Evolutionary conservation across 1,140 invertebrate species (phyloP).

Genomic region (Batillaria attramentaria): DNA sequence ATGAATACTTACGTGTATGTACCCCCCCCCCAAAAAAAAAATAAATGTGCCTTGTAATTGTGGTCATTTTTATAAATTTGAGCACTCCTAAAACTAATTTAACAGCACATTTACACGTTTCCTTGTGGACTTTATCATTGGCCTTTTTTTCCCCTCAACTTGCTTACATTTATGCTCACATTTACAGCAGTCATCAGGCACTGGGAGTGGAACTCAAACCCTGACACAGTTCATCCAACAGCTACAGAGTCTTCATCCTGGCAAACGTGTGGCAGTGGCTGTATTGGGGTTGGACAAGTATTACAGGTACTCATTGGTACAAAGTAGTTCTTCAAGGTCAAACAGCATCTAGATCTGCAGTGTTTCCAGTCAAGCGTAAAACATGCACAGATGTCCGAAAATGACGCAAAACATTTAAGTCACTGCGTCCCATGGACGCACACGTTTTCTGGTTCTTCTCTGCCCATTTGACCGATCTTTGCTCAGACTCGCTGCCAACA

Average conservation of each 20-base stretch:
- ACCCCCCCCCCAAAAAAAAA: no score
- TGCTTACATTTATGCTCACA: not conserved
- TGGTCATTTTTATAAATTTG: no score
- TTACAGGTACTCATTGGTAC: not conserved
- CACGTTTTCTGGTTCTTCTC: not conserved
- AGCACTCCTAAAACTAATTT: no score
- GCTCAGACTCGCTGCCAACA: no score
- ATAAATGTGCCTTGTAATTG: no score
- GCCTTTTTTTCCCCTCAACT: no score
- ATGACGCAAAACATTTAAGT: not conserved
- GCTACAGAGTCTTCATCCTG: conserved; percentile 1
- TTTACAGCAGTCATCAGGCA: not conserved
- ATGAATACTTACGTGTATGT: no score
- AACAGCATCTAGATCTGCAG: not conserved
- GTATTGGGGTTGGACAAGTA: not conserved
- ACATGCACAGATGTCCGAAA: not conserved
- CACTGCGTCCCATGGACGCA: not conserved
- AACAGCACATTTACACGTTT: no score
- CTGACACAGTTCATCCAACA: not conserved
- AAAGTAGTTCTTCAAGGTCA: not conserved
- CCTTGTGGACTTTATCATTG: no score
- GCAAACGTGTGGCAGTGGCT: not conserved
- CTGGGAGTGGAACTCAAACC: not conserved
- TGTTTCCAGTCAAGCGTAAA: no score
- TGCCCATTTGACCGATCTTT: not conserved